These are phyloP conservation scores for Drosophila paulistorum DNA, from an alignment of 1,140 invertebrate species.

Conservation along the genomic window DNA sequence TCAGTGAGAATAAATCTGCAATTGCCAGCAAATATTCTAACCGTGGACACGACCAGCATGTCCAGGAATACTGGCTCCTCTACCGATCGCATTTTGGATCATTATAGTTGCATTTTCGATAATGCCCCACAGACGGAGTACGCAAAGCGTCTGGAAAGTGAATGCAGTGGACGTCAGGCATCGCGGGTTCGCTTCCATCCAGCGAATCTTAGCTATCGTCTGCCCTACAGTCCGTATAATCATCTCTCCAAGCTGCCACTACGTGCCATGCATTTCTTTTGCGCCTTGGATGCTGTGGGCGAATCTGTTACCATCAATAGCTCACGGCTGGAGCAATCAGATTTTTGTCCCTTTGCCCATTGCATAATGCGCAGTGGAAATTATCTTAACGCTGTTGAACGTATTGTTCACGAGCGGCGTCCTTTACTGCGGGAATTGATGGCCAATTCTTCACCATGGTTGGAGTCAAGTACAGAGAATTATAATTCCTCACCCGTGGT, in stretches of 20 bases:
- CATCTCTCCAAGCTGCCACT: constrained; percentile 66
- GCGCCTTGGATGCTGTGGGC: constrained; percentile 62
- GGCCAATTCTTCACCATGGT: constrained; percentile 49
- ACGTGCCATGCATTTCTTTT: constrained; percentile 75
- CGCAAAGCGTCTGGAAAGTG: constrained; percentile 66
- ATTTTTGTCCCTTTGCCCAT: constrained; percentile 64
- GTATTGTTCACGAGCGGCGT: constrained; percentile 70
- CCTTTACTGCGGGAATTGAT: constrained; percentile 51
- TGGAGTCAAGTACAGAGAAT: constrained; percentile 44
- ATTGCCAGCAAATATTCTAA: constrained; percentile 71
- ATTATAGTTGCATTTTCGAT: constrained; percentile 76
- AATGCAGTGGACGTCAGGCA: constrained; percentile 46
- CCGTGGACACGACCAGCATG: constrained; percentile 68
- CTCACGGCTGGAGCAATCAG: constrained; percentile 49
- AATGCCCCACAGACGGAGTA: constrained; percentile 79
- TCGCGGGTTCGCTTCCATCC: constrained; percentile 73
- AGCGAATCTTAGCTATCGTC: constrained; percentile 73
- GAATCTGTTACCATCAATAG: constrained; percentile 60
- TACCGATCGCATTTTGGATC: constrained; percentile 73
- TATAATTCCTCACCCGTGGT: constrained; percentile 34
- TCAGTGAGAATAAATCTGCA: constrained; percentile 43
- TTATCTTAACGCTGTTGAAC: constrained; percentile 74
- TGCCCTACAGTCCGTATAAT: constrained; percentile 63
- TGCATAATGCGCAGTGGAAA: constrained; percentile 74
- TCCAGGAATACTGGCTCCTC: constrained; percentile 38